Percentiles rank a stretch among this genome's conserved stretches.
phyloP scores from a whole-genome alignment of 2,888 invertebrate species.

The Yponomeuta plumbellus region DNA sequence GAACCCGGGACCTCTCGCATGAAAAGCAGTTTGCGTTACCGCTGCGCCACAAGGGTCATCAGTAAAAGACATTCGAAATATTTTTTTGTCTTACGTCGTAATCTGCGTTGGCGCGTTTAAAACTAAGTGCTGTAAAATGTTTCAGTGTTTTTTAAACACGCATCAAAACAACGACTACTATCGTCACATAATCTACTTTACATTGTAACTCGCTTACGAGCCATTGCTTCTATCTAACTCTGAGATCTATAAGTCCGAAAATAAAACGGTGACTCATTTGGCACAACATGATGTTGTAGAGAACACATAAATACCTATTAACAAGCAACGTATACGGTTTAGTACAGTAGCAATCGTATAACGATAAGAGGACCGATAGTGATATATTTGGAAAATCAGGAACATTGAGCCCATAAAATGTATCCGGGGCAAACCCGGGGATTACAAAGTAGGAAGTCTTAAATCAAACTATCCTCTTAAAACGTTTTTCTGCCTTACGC shows the following conservation, averaged over 20 bases:
- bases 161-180: not conserved
- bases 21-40: too few species aligned
- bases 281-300: conserved; percentile 11
- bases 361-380: conserved; percentile 13
- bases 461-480: not conserved
- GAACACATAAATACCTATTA: conserved; percentile 13
- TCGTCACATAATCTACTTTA: not conserved
- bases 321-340: not conserved
- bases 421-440: not conserved
- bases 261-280: conserved; percentile 18
- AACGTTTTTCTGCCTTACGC: not conserved
- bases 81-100: too few species aligned
- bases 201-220: not conserved
- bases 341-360: conserved; percentile 11
- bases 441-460: not conserved
- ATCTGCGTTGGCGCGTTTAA: too few species aligned
- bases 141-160: not conserved
- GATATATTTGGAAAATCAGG: conserved; percentile 14
- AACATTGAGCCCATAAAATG: not conserved
- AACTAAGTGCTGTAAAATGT: too few species aligned
- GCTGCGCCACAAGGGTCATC: too few species aligned
- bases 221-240: not conserved
- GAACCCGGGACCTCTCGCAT: too few species aligned
- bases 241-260: conserved; percentile 7
- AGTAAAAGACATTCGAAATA: too few species aligned